Percentiles rank a stretch among this genome's conserved stretches.
Conservation (phyloP, 2,113 vertebrate species). For the zebrafish (Danio rerio) region DNA sequence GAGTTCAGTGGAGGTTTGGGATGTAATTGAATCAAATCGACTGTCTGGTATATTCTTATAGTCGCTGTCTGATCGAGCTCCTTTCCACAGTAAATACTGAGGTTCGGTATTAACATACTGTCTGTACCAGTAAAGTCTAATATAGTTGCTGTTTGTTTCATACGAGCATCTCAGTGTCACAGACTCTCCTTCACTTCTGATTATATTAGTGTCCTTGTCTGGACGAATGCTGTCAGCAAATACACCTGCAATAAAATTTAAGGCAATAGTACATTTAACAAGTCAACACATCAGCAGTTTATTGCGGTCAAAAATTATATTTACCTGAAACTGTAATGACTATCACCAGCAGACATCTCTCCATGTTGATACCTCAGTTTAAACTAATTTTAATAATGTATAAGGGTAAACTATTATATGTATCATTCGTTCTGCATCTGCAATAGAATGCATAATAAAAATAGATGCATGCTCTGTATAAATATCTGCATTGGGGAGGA, state of each 20-base stretch:
- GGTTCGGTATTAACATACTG: not conserved
- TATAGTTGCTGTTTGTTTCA: not conserved
- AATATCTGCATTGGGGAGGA: too few relatives aligned
- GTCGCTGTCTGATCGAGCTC: not conserved
- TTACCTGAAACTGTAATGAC: not conserved
- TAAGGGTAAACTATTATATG: too few relatives aligned
- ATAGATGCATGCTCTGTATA: too few relatives aligned
- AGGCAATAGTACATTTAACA: not conserved
- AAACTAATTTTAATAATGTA: too few relatives aligned
- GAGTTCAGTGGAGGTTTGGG: slow-evolving; percentile 3
- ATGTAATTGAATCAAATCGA: not conserved
- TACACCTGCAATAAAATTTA: not conserved
- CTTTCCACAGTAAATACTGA: not conserved
- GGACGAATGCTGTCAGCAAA: slow-evolving; percentile 1
- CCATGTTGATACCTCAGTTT: too few relatives aligned
- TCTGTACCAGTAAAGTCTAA: not conserved
- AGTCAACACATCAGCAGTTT: not conserved
- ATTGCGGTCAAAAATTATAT: not conserved
- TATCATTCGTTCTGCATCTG: too few relatives aligned
- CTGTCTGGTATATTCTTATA: not conserved
- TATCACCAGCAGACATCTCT: too few relatives aligned
- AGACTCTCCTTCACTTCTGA: not conserved
- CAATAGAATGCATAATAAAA: too few relatives aligned
- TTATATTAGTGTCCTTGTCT: not conserved
- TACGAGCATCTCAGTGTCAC: slow-evolving; percentile 24